Evolutionary conservation across 2,888 invertebrate species (phyloP), one percentile per base, ranked within the genome.

Genomic region (Stenodema calcarata): DNA sequence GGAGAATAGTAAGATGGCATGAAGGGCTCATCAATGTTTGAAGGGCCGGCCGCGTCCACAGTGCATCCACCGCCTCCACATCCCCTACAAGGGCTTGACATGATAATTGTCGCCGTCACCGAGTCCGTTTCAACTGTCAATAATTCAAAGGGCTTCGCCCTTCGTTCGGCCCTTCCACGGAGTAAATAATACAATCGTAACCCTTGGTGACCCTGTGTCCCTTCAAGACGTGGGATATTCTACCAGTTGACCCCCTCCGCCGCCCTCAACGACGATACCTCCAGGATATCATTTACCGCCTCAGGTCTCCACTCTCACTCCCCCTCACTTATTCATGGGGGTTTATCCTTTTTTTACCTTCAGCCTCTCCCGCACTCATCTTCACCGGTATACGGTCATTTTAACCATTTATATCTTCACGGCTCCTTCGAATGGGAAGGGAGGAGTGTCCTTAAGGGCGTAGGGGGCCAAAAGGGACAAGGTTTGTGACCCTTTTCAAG

Each of bases 161-260:
- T 75, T n/a, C 75, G 27, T 9, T 42, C 75, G 75, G 35, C 41
- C 12, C 28, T 4, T 28, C 23, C 78, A 44, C 44, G 23, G 11
- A 23, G 44, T 78, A 44, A 78, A 78, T 78, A 78, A 78, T 78
- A 78, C 78, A 78, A 44, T 44, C 78, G 78, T 78, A 78, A 78
- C 78, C 78, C 78, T 42, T 3, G 44, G 78, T 44, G 42, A 78
- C 78, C 78, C 27, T 12, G 70, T 28, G 28, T 28, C n/a, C 70
- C 70, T 70, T 11, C n/a, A 30, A n/a, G 73, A n/a, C 30, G 69
- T 3, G 69, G 69, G 6, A 69, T n/a, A 3, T 69, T 69, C 28
- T 23, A 2, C 42, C 35, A 16, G 76, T 7, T n/a, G 41, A 76
- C 18, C 76, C 12, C 16, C 35, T 16, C 3, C 41, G 76, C 76